Base-by-base conservation (phyloP, 2,888 invertebrate species). In the Agonopterix subpropinquella region DNA sequence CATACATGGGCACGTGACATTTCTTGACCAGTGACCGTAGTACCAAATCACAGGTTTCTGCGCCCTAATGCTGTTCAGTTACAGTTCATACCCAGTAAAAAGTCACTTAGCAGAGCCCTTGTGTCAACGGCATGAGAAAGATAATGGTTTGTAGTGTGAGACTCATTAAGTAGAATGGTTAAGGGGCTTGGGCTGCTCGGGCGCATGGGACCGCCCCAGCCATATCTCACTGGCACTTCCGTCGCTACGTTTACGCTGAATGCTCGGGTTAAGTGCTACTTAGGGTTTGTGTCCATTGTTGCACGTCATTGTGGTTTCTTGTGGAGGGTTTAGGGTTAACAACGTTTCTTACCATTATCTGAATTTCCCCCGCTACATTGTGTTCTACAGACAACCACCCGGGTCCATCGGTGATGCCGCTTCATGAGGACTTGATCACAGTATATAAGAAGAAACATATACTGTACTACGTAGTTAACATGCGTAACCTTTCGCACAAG, bases 201-300 rank as follows among this genome's bases (percentile, higher is more conserved):
- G 64, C 63, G 62, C 68, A 28, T 28, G 28, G 28, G 28, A 28
- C 58, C 58, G 50, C 48, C 47, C 28, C 49, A 45, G 49, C 59
- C 66, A 64, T 73, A 70, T 70, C 67, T 65, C 58, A 64, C 61
- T 57, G 47, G 41, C 58, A 61, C 66, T 73, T 75, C 73, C 70
- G 70, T 58, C 59, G 67, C 49, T 51, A 37, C 53, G 61, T 70
- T 73, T 65, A 70, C 70, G 68, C 61, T 57, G 54, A 53, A 57
- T 69, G 72, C 62, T 43, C 64, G 52, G 54, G 42, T 51, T 73
- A 73, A 74, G 66, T 65, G 70, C 69, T 59, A 62, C 62, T 61
- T 59, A 53, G 39, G 39, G 56, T 36, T 37, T n/a, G 64, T 62
- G 11, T 56, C 51, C 70, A 59, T 61, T 64, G 50, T 47, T 36